These are phyloP conservation scores for Nothobranchius furzeri DNA, from an alignment of 2,113 vertebrate genomes.

Conservation along the genomic window DNA sequence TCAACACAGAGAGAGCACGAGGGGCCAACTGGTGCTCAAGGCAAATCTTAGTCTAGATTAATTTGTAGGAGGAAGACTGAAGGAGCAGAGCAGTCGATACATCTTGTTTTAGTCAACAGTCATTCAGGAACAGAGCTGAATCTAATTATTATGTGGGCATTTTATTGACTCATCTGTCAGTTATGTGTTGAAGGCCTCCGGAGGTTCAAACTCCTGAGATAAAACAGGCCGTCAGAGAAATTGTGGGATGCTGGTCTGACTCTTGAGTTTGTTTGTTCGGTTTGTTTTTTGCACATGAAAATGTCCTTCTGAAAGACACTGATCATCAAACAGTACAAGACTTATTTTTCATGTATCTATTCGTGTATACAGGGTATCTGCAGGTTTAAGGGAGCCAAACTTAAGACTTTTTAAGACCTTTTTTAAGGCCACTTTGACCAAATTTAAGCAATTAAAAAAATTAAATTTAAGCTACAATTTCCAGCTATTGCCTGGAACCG, in stretches of 20 bases:
- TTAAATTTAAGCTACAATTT: too few species aligned
- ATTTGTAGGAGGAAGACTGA: conserved; percentile 30
- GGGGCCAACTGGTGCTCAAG: conserved; percentile 32
- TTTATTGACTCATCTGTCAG: conserved; percentile 43
- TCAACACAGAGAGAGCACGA: conserved; percentile 9
- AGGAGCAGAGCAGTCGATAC: conserved; percentile 17
- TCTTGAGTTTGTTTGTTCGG: neutral
- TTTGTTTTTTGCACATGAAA: neutral
- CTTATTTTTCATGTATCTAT: too few species aligned
- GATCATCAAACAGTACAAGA: neutral
- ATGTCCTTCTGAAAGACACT: conserved; percentile 1
- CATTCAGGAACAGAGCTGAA: neutral
- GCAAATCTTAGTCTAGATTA: conserved; percentile 19
- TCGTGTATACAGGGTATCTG: too few species aligned
- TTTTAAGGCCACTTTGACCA: too few species aligned
- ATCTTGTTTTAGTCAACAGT: conserved; percentile 11
- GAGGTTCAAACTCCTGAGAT: conserved; percentile 1
- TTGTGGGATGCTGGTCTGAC: neutral
- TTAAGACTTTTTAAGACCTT: too few species aligned
- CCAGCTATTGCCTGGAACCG: too few species aligned
- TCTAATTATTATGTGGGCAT: conserved; percentile 18
- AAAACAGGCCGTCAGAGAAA: conserved; percentile 18
- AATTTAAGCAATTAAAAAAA: too few species aligned
- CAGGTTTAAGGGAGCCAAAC: too few species aligned
- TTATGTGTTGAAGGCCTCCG: conserved; percentile 23